phyloP scores from a whole-genome alignment of 2,888 invertebrate genomes.

The Sphecodes monilicornis region DNA sequence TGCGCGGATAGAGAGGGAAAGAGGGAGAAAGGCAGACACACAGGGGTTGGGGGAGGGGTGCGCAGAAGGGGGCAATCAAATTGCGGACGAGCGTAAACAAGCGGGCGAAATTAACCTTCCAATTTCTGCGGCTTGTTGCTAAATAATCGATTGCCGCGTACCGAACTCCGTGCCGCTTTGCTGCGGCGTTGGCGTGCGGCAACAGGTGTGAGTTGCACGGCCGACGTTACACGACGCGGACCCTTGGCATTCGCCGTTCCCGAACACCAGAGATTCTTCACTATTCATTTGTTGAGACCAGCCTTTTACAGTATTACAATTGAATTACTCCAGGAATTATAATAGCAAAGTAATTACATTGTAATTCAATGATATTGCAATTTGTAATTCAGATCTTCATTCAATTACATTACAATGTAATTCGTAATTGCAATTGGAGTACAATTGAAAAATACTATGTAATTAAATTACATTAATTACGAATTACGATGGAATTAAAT shows the following conservation, averaged over 20 bases:
- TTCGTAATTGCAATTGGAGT: too few relatives aligned
- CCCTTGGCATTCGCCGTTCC: background rate
- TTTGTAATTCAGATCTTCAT: too few relatives aligned
- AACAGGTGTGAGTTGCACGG: constrained; percentile 77
- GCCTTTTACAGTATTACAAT: too few relatives aligned
- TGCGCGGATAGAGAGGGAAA: background rate
- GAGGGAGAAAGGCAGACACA: constrained; percentile 17
- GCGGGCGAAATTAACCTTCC: constrained; percentile 80
- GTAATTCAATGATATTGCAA: too few relatives aligned
- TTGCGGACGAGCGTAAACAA: constrained; percentile 78
- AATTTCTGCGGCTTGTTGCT: constrained; percentile 81
- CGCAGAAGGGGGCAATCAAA: constrained; percentile 69
- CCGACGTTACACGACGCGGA: constrained; percentile 73
- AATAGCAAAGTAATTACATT: too few relatives aligned
- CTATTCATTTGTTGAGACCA: too few relatives aligned
- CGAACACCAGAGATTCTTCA: background rate
- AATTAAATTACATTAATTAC: too few relatives aligned
- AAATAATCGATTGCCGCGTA: constrained; percentile 81
- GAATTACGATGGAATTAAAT: too few relatives aligned
- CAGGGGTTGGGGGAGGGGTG: constrained; percentile 30
- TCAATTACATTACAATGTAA: too few relatives aligned
- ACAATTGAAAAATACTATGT: too few relatives aligned
- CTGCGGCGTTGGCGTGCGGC: constrained; percentile 69
- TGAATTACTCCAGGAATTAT: too few relatives aligned
- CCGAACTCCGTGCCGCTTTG: constrained; percentile 70